Conservation (phyloP, 2,113 vertebrate genomes). For the Progne subis region DNA sequence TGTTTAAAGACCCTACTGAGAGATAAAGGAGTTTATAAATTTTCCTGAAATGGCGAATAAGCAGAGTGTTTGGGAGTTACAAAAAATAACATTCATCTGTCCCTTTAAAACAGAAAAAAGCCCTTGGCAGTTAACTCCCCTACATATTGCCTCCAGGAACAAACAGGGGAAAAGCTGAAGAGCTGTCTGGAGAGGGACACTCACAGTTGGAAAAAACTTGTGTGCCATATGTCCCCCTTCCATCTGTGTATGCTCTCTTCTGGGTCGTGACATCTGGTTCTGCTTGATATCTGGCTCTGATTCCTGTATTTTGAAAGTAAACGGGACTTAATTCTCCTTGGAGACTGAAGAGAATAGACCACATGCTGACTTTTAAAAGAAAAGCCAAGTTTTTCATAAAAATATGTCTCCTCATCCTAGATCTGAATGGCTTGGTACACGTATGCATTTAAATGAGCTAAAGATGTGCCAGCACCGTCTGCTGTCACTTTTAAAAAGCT, state of each 20-base stretch:
- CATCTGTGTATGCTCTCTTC: conserved; percentile 33
- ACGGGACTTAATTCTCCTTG: neutral
- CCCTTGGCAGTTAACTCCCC: neutral
- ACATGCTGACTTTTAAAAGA: conserved; percentile 1
- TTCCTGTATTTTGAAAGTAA: conserved; percentile 32
- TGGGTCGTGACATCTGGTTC: conserved; percentile 59
- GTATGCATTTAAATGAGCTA: neutral
- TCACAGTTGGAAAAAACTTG: conserved; percentile 6
- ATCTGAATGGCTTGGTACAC: neutral
- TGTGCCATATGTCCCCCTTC: conserved; percentile 28
- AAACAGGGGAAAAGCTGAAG: conserved; percentile 38
- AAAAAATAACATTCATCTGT: neutral
- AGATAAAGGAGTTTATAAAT: neutral
- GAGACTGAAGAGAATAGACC: conserved; percentile 18
- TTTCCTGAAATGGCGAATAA: neutral
- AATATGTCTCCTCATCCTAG: neutral
- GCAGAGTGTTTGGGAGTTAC: neutral
- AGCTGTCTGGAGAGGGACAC: conserved; percentile 28
- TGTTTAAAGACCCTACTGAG: neutral
- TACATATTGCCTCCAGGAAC: conserved; percentile 30
- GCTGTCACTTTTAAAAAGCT: neutral
- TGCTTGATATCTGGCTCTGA: conserved; percentile 30
- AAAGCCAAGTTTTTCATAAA: conserved; percentile 43
- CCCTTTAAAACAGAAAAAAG: neutral
- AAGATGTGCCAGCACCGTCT: neutral